Evolutionary conservation across 2,113 vertebrate species (phyloP).

Genomic region (Sula dactylatra): DNA sequence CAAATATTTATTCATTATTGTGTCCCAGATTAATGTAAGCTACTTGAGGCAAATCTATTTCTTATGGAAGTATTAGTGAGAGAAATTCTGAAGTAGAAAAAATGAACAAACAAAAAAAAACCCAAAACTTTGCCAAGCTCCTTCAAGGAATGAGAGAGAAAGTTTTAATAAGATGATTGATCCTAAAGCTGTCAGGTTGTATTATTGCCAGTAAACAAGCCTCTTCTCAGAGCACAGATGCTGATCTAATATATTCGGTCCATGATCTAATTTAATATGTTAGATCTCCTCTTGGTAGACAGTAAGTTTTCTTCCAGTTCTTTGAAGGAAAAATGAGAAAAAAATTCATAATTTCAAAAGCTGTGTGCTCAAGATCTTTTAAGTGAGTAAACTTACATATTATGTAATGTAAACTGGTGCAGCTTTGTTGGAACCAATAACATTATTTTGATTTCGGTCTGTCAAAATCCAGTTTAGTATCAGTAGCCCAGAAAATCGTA

Average conservation of each 20-base stretch:
- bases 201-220: constrained; percentile 32
- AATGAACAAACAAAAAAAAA: not conserved
- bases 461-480: not conserved
- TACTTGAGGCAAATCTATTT: constrained; percentile 49
- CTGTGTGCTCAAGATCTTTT: not conserved
- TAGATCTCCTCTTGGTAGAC: constrained; percentile 15
- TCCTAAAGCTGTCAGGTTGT: constrained; percentile 44
- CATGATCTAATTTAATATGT: constrained; percentile 27
- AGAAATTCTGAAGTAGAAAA: constrained; percentile 29
- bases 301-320: constrained; percentile 7
- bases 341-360: not conserved
- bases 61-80: constrained; percentile 3
- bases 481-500: not conserved
- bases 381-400: not conserved
- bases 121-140: not conserved
- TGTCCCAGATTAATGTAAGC: constrained; percentile 39
- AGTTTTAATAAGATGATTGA: constrained; percentile 58
- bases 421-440: not conserved
- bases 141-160: not conserved
- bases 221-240: constrained; percentile 30
- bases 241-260: constrained; percentile 54
- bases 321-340: not conserved
- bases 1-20: constrained; percentile 61
- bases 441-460: not conserved
- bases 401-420: not conserved